These are phyloP conservation scores for Oreochromis spilurus DNA, from an alignment of 2,113 vertebrate species.

Conservation along the genomic window DNA sequence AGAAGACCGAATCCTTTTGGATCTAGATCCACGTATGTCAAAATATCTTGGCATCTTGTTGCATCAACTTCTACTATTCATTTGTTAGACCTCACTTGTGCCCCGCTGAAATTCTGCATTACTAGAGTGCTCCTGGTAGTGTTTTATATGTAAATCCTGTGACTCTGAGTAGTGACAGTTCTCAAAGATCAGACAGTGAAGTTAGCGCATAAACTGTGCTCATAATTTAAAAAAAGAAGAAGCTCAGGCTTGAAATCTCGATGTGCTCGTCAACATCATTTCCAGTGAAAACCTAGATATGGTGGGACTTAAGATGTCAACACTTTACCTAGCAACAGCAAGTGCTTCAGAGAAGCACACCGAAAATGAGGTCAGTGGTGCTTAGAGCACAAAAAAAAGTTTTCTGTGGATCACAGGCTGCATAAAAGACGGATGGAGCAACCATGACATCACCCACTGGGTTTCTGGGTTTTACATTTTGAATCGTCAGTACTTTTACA, in stretches of 20 bases:
- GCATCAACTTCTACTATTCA: not conserved
- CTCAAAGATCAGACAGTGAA: not conserved
- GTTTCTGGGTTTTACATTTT: not conserved
- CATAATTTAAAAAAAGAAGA: not conserved
- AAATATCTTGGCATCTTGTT: not conserved
- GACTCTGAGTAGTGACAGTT: not conserved
- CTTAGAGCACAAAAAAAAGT: not conserved
- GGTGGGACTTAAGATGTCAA: not conserved
- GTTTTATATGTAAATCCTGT: not conserved
- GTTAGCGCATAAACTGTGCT: not conserved
- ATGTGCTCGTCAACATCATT: not conserved
- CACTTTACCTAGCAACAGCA: not conserved
- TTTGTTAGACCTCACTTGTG: not conserved
- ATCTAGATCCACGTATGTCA: fast-evolving
- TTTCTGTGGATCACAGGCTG: not conserved
- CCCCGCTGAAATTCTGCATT: not conserved
- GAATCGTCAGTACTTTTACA: not conserved
- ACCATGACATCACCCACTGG: not conserved
- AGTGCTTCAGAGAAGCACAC: not conserved
- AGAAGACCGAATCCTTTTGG: fast-evolving
- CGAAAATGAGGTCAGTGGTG: not conserved
- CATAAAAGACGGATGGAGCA: not conserved
- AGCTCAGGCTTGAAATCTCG: not conserved
- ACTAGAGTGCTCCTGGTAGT: not conserved
- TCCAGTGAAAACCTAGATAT: not conserved